phyloP scores from a whole-genome alignment of 2,888 invertebrate species.

The Melieria crassipennis region DNA sequence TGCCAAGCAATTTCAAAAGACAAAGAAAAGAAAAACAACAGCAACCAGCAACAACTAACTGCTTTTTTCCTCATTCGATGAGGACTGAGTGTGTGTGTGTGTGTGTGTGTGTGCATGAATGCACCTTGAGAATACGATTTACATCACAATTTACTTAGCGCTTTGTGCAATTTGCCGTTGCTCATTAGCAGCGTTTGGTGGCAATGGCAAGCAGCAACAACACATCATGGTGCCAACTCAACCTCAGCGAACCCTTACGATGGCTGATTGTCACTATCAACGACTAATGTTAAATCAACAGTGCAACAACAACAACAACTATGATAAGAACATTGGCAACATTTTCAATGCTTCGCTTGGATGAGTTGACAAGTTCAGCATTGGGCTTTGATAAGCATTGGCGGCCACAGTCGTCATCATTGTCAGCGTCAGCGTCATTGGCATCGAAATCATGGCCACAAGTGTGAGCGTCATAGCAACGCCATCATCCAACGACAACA shows the following conservation, averaged over 20 bases:
- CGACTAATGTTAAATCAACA: background rate
- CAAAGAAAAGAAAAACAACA: background rate
- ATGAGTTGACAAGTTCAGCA: no score
- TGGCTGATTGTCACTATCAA: no score
- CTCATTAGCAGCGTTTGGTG: background rate
- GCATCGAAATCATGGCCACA: background rate
- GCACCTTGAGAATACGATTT: background rate
- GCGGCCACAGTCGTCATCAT: constrained; percentile 6
- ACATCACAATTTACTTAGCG: background rate
- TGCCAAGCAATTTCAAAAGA: constrained; percentile 15
- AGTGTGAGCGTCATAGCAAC: background rate
- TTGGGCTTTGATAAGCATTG: background rate
- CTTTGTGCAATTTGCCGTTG: background rate
- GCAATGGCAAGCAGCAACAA: no score
- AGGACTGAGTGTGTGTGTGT: no score
- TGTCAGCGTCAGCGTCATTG: constrained; percentile 1
- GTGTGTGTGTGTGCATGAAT: no score
- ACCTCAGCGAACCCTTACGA: no score
- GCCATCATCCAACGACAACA: background rate
- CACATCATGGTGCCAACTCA: no score
- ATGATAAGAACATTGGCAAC: background rate
- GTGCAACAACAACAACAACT: constrained; percentile 8
- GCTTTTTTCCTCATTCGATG: no score
- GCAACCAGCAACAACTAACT: background rate
- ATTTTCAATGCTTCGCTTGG: no score